Conservation (phyloP, 2,113 vertebrate genomes). For the Lepus americanus region DNA sequence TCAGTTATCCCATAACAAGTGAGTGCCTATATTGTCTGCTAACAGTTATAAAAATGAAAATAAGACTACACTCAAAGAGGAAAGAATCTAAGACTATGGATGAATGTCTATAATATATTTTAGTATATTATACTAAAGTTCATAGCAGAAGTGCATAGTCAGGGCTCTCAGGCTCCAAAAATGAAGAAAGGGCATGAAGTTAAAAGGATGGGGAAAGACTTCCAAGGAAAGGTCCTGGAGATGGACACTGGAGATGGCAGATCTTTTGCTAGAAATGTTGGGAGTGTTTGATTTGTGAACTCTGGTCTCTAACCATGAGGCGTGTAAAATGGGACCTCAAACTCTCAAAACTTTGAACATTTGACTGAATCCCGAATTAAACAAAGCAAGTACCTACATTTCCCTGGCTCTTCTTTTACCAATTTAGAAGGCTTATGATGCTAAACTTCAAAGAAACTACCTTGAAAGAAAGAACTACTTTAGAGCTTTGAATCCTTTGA, state of each 20-base stretch:
- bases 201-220: not conserved
- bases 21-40: not conserved
- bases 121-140: not conserved
- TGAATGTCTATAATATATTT: not conserved
- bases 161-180: not conserved
- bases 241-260: not conserved
- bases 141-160: not conserved
- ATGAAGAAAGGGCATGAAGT: not conserved
- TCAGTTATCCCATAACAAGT: not conserved
- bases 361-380: constrained; percentile 7
- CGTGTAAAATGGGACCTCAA: not conserved
- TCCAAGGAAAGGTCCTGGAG: not conserved
- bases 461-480: not conserved
- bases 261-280: not conserved
- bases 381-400: not conserved
- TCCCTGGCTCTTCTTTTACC: not conserved
- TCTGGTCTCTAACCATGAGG: not conserved
- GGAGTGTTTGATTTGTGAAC: not conserved
- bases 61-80: not conserved
- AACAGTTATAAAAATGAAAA: not conserved
- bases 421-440: not conserved
- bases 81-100: not conserved
- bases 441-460: constrained; percentile 28
- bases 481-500: not conserved
- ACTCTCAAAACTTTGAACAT: not conserved